Percentiles rank a stretch among this genome's conserved stretches.
These are phyloP conservation scores for Fulmarus glacialis DNA, from an alignment of 2,113 vertebrate genomes.

Conservation along the genomic window DNA sequence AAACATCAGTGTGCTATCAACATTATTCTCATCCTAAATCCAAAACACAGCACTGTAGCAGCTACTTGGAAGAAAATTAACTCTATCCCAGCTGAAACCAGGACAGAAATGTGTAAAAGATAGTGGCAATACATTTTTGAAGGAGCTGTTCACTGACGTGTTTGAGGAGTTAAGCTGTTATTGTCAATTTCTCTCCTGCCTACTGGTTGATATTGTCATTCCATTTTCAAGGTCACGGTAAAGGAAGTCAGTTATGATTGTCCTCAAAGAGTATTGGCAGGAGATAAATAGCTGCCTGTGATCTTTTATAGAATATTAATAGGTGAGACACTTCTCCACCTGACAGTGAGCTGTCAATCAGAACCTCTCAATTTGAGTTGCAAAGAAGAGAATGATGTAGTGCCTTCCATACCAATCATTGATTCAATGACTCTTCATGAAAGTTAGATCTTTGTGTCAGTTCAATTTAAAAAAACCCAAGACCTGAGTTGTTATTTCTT, in stretches of 20 bases:
- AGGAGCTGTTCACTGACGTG: conserved; percentile 27
- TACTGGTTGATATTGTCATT: neutral
- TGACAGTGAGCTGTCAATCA: conserved; percentile 18
- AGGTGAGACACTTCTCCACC: neutral
- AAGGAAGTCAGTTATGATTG: neutral
- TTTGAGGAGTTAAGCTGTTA: conserved; percentile 14
- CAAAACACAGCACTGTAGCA: no score
- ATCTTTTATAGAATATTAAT: conserved; percentile 14
- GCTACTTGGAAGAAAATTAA: no score
- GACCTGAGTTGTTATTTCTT: neutral
- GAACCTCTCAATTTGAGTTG: neutral
- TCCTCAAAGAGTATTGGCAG: neutral
- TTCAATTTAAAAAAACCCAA: neutral
- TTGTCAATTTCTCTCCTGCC: conserved; percentile 1
- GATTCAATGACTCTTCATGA: neutral
- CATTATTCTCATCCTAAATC: no score
- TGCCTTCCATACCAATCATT: neutral
- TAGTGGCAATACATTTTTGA: neutral
- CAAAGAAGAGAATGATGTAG: neutral
- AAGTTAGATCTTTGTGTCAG: neutral
- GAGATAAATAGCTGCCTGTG: neutral
- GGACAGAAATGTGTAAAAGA: neutral
- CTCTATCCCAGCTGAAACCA: no score
- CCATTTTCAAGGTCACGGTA: conserved; percentile 36
- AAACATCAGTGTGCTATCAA: no score